Percentiles rank a stretch among this genome's conserved stretches.
These are phyloP conservation scores for Mystacides longicornis DNA, from an alignment of 2,888 invertebrate genomes.

Conservation along the genomic window DNA sequence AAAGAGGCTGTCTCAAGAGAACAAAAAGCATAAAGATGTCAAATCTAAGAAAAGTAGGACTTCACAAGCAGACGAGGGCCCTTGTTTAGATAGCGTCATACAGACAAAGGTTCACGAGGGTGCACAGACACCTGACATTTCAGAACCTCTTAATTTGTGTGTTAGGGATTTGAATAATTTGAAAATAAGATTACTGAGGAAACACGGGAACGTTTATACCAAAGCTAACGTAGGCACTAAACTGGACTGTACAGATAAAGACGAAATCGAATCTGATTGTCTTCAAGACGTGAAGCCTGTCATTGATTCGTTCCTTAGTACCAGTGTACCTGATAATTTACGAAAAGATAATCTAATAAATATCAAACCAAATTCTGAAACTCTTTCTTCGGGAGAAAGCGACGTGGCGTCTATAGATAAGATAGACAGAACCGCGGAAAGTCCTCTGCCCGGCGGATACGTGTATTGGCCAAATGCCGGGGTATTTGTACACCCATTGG, in stretches of 20 bases:
- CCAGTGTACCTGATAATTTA: constrained; percentile 26
- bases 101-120: constrained; percentile 34
- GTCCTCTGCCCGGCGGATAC: constrained; percentile 43
- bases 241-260: constrained; percentile 41
- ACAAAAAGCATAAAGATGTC: constrained; percentile 41
- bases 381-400: constrained; percentile 33
- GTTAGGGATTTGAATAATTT: constrained; percentile 66
- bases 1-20: constrained; percentile 61
- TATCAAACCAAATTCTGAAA: constrained; percentile 33
- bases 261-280: constrained; percentile 10
- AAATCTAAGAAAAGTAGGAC: constrained; percentile 19
- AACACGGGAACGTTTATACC: constrained; percentile 57
- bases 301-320: constrained; percentile 23
- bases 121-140: constrained; percentile 36
- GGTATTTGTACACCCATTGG: constrained; percentile 66
- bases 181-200: constrained; percentile 56
- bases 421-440: constrained; percentile 37
- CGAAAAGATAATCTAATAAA: constrained; percentile 45
- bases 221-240: constrained; percentile 49
- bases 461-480: constrained; percentile 66
- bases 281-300: constrained; percentile 9
- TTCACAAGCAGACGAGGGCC: constrained; percentile 12
- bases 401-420: constrained; percentile 29
- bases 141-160: constrained; percentile 77
- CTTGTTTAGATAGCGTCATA: constrained; percentile 37